Percentiles rank a stretch among this genome's conserved stretches.
Conservation (phyloP, 2,888 invertebrate species). For the Girardia tigrina region DNA sequence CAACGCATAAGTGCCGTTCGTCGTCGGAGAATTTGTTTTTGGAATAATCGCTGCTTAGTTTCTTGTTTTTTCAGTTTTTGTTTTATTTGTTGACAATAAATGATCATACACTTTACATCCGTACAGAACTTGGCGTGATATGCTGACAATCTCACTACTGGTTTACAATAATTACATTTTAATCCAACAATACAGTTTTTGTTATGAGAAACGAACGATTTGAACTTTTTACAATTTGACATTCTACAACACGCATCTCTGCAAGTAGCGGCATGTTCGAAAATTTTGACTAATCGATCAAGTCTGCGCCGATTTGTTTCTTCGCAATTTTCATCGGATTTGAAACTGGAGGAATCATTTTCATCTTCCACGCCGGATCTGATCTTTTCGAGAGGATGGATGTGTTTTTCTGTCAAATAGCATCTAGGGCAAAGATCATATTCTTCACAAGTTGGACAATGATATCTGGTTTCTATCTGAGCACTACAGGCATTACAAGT, state of each 20-base stretch:
- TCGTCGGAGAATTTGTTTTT: conserved; percentile 55
- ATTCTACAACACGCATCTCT: conserved; percentile 93
- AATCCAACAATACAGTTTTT: conserved; percentile 71
- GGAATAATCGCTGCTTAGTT: conserved; percentile 70
- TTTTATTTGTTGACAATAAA: conserved; percentile 95
- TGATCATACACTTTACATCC: conserved; percentile 80
- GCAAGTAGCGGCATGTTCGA: conserved; percentile 91
- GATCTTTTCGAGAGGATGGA: conserved; percentile 90
- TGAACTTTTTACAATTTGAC: conserved; percentile 97
- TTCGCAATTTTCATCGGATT: conserved; percentile 57
- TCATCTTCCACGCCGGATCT: conserved; percentile 56
- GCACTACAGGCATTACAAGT: conserved; percentile 93
- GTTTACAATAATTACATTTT: conserved; percentile 95
- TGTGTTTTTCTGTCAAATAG: conserved; percentile 82
- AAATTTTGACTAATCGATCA: conserved; percentile 76
- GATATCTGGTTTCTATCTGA: conserved; percentile 86
- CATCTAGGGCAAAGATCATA: conserved; percentile 91
- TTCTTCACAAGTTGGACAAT: conserved; percentile 90
- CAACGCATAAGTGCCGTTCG: conserved; percentile 49
- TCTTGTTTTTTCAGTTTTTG: conserved; percentile 94
- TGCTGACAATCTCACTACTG: conserved; percentile 89
- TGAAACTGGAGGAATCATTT: conserved; percentile 11
- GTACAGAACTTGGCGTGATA: conserved; percentile 95
- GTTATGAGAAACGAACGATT: conserved; percentile 90
- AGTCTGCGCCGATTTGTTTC: conserved; percentile 73